Base-by-base conservation (phyloP, 2,797 vertebrate genomes). In the Epinephelus coioides region DNA sequence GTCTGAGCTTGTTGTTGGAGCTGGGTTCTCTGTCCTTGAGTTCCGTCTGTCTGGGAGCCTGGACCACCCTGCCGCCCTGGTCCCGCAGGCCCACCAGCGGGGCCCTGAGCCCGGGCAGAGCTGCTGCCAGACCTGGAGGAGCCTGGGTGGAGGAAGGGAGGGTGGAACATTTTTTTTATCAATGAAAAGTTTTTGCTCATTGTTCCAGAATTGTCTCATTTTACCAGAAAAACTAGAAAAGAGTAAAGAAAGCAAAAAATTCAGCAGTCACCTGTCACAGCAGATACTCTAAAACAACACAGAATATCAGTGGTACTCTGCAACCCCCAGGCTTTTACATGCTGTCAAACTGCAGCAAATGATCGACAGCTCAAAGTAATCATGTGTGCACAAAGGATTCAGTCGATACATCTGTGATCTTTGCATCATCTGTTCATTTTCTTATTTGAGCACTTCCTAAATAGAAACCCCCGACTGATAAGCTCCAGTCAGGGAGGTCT, bases 1-100 rank as follows among this genome's bases (percentile, higher is more conserved):
- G 93, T 92, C 86, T 96, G 95, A 71, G 93, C 87, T 89, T 95
- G 94, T 65, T 96, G 95, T 79, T 96, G 95, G 68, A 95, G 91
- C 88, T 95, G 95, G 19, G 94, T 92, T 88, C 95, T 94, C 80
- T 95, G 95, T 76, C 94, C 93, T 17, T 76, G 85, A 66, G 80
- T 54, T 9, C 86, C 89, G 4, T 95, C 94, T 19, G 84, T 89
- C 80, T 95, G 95, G 34, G 95, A 88, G 44, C 88, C 89, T 15
- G 90, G 89, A 81, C 86, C 93, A 0, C 88, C 84, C 78, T 95
- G 96, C 57, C 95, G 86, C 15, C 91, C 92, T 27, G 92, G 90
- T 69, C 94, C 94, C 2, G 88, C 55, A 46, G 93, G 84, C 17
- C 92, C 95, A 18, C 89, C 83, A 7, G 88, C 18, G 5, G 92